Percentiles rank a stretch among this genome's conserved stretches.
phyloP scores from a whole-genome alignment of 2,888 invertebrate species.

The Copidosoma aretas region DNA sequence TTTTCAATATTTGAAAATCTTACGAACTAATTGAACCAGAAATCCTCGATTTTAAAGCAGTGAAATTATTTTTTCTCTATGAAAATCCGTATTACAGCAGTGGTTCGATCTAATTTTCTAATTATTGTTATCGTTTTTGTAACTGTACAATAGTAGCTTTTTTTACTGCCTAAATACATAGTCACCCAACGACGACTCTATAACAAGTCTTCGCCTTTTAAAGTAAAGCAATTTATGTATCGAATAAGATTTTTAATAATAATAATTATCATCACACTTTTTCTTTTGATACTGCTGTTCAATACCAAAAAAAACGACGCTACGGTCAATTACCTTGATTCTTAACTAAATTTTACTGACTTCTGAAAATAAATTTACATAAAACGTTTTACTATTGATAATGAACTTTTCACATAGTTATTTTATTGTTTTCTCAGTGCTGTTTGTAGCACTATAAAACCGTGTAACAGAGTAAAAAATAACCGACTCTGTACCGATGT shows the following conservation, averaged over 20 bases:
- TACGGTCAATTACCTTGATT: no score
- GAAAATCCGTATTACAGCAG: conserved; percentile 2
- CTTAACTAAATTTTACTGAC: no score
- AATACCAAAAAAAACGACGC: neutral
- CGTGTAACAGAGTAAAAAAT: no score
- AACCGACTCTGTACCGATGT: no score
- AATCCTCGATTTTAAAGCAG: conserved; percentile 4
- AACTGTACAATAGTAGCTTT: conserved; percentile 28
- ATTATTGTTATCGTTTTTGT: conserved; percentile 33
- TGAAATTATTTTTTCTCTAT: conserved; percentile 10
- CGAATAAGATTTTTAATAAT: conserved; percentile 34
- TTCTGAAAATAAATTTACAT: no score
- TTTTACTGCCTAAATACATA: conserved; percentile 2
- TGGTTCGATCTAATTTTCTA: conserved; percentile 15
- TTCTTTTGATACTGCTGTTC: conserved; percentile 6
- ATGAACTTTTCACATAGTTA: no score
- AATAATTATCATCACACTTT: conserved; percentile 22
- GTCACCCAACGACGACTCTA: conserved; percentile 12
- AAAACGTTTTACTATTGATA: no score
- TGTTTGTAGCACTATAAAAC: no score
- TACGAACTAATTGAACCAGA: conserved; percentile 8
- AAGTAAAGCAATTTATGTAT: conserved; percentile 28
- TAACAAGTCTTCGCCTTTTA: conserved; percentile 32
- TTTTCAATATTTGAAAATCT: conserved; percentile 7
- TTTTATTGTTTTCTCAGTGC: no score